Percentiles rank a stretch among this genome's conserved stretches.
phyloP scores from a whole-genome alignment of 2,113 vertebrate species.

The Apodemus sylvaticus region DNA sequence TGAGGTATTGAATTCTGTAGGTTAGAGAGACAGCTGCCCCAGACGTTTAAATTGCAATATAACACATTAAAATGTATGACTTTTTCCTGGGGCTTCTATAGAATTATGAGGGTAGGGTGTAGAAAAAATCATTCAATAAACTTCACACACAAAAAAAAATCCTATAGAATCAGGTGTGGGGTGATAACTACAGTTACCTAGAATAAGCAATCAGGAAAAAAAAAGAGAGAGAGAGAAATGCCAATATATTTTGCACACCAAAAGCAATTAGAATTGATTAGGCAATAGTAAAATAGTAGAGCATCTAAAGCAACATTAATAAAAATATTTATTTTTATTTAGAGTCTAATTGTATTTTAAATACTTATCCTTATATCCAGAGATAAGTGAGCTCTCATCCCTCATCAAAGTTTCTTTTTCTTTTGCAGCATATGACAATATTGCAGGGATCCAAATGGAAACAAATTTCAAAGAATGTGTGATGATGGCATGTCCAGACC shows the following conservation, averaged over 20 bases:
- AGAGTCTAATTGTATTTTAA: too few species aligned
- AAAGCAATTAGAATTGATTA: neutral
- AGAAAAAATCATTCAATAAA: neutral
- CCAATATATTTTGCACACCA: neutral
- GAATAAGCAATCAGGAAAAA: neutral
- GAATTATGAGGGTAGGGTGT: neutral
- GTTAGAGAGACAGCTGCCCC: neutral
- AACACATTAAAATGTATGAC: neutral
- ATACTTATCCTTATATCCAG: too few species aligned
- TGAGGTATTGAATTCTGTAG: neutral
- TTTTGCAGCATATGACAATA: too few species aligned
- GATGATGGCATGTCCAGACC: too few species aligned
- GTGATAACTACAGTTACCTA: neutral
- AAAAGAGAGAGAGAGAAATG: neutral
- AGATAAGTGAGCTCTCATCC: too few species aligned
- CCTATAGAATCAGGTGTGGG: neutral
- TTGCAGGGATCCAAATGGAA: too few species aligned
- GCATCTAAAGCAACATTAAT: neutral
- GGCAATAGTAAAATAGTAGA: neutral
- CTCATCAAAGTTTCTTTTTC: too few species aligned
- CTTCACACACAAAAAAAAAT: neutral
- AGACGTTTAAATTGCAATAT: neutral
- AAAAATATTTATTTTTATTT: neutral
- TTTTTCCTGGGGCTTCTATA: neutral
- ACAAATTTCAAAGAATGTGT: too few species aligned